A percentile compares a stretch with the other conserved stretches of the same genome.
Conservation (phyloP, 2,113 vertebrate genomes). For the Geothlypis trichas region DNA sequence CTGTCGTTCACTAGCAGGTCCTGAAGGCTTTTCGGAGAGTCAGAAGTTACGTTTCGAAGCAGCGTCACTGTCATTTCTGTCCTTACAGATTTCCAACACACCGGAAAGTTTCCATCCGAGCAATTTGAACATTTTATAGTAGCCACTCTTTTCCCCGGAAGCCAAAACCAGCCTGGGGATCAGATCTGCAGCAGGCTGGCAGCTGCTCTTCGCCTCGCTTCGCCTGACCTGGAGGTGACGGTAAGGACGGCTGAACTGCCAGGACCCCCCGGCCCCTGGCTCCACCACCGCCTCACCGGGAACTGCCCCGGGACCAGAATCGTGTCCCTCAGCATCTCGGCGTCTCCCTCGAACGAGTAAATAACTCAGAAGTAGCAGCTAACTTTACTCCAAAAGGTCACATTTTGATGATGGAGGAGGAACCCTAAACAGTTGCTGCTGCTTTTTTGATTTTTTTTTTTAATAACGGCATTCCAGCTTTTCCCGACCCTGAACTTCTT, state of each 20-base stretch:
- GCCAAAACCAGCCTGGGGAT: neutral
- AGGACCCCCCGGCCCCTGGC: neutral
- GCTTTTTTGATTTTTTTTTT: neutral
- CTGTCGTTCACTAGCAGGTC: neutral
- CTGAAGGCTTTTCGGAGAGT: neutral
- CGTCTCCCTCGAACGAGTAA: neutral
- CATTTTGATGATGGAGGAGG: neutral
- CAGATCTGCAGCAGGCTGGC: neutral
- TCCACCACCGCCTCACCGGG: too few species aligned
- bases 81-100: neutral
- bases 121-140: neutral
- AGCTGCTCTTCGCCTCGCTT: neutral
- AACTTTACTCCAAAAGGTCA: neutral
- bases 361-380: neutral
- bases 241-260: neutral
- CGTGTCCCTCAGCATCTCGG: neutral
- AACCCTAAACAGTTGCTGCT: neutral
- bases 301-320: neutral
- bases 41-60: neutral
- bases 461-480: neutral
- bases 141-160: neutral
- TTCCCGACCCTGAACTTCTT: neutral
- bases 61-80: neutral
- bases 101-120: neutral
- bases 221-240: neutral